phyloP scores from a whole-genome alignment of 2,113 vertebrate genomes.

The Phalacrocorax aristotelis region DNA sequence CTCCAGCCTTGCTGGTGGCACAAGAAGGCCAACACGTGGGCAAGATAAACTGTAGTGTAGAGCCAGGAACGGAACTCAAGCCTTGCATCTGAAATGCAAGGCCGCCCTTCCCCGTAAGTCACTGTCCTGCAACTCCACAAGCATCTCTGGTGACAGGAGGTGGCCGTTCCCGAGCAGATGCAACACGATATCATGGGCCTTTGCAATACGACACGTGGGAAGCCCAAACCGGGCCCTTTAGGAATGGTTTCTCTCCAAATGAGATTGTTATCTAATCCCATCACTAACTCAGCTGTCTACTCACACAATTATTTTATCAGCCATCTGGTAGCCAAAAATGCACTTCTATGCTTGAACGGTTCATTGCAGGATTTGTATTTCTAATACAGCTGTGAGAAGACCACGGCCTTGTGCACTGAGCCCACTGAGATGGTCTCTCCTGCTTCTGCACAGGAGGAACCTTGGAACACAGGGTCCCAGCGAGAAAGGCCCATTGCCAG shows the following conservation, averaged over 20 bases:
- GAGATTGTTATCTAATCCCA: not conserved
- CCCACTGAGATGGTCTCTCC: not conserved
- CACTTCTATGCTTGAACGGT: not conserved
- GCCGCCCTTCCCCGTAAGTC: fast-evolving
- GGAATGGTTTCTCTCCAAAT: not conserved
- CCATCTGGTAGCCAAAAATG: not conserved
- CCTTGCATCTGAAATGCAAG: not conserved
- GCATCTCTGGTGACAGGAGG: not conserved
- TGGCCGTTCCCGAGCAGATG: not conserved
- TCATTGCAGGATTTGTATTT: not conserved
- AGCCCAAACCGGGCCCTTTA: not conserved
- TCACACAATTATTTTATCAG: not conserved
- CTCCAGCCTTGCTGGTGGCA: not conserved
- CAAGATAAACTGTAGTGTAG: not conserved
- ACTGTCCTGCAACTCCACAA: not conserved
- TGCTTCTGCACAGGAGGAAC: not conserved
- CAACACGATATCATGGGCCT: not conserved
- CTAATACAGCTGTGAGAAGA: not conserved
- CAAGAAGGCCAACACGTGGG: not conserved
- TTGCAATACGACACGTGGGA: not conserved
- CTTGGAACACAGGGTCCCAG: no score
- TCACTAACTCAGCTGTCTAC: not conserved
- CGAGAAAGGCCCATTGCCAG: not conserved
- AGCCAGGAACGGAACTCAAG: not conserved
- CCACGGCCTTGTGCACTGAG: not conserved